These are phyloP conservation scores for Euura saliciscinereae DNA, from an alignment of 1,140 invertebrate species.

Conservation along the genomic window DNA sequence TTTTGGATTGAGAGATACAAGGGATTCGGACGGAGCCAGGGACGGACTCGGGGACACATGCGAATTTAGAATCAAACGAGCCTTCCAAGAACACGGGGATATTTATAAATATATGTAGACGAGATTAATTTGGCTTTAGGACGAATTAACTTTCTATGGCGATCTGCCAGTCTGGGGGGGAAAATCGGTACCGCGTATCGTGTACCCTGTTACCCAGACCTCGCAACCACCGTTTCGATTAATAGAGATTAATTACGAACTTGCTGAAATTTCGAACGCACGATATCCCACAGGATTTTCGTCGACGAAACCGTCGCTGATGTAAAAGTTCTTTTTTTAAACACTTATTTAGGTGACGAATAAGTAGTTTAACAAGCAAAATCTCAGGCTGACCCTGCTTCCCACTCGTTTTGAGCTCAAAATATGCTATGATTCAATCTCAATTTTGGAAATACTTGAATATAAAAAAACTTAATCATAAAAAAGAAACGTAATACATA, in stretches of 20 bases:
- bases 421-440: no score
- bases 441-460: no score
- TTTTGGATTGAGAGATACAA: constrained; percentile 36
- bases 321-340: no score
- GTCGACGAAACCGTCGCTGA: no score
- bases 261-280: no score
- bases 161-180: constrained; percentile 36
- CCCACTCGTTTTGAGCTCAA: no score
- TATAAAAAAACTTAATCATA: no score
- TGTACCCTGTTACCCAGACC: constrained; percentile 21
- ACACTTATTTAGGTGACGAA: no score
- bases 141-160: constrained; percentile 48
- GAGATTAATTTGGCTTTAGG: constrained; percentile 45
- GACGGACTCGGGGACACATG: constrained; percentile 8
- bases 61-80: constrained; percentile 7
- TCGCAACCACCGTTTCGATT: neutral
- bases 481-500: no score
- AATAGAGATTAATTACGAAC: neutral
- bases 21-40: constrained; percentile 25
- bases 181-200: constrained; percentile 26
- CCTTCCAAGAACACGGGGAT: constrained; percentile 21
- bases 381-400: no score
- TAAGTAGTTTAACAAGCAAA: no score
- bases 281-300: no score
- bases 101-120: constrained; percentile 37